Conservation (phyloP, 2,888 invertebrate genomes). For the Diaprepes abbreviatus region DNA sequence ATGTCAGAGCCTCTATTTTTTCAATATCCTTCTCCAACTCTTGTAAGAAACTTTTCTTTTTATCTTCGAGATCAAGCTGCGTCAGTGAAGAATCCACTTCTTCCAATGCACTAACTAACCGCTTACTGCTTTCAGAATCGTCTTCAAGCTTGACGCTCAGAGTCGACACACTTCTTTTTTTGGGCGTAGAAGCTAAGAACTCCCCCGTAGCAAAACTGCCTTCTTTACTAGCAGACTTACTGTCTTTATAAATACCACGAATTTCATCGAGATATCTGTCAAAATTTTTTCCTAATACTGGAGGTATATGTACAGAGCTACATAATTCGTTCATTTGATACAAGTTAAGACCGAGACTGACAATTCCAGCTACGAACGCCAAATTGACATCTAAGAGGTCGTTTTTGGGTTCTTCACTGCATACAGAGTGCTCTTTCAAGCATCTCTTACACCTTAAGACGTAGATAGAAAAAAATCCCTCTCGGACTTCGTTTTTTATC, state of each 20-base stretch:
- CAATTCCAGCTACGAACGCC: conserved; percentile 54
- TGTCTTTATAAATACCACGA: conserved; percentile 52
- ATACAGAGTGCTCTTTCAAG: conserved; percentile 50
- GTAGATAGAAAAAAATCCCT: conserved; percentile 54
- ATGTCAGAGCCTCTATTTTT: conserved; percentile 49
- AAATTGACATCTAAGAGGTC: conserved; percentile 55
- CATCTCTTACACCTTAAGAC: conserved; percentile 52
- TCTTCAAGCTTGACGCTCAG: conserved; percentile 20
- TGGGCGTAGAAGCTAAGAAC: conserved; percentile 44
- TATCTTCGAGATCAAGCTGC: conserved; percentile 40
- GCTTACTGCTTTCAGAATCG: conserved; percentile 8
- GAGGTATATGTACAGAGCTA: conserved; percentile 54
- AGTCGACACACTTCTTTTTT: conserved; percentile 5
- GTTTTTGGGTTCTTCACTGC: conserved; percentile 54
- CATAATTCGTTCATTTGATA: conserved; percentile 55
- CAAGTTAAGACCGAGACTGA: conserved; percentile 53
- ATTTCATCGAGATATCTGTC: conserved; percentile 53
- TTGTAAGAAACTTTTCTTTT: conserved; percentile 49
- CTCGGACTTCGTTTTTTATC: conserved; percentile 55
- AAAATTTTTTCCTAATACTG: conserved; percentile 50
- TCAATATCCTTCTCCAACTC: conserved; percentile 52
- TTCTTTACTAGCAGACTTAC: conserved; percentile 25
- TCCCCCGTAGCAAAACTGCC: conserved; percentile 26
- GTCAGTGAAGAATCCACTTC: conserved; percentile 13
- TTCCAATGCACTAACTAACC: conserved; percentile 11